A percentile compares a stretch with the other conserved stretches of the same genome.
Evolutionary conservation across 2,797 vertebrate species (phyloP).

Genomic region (Scleropages formosus): DNA sequence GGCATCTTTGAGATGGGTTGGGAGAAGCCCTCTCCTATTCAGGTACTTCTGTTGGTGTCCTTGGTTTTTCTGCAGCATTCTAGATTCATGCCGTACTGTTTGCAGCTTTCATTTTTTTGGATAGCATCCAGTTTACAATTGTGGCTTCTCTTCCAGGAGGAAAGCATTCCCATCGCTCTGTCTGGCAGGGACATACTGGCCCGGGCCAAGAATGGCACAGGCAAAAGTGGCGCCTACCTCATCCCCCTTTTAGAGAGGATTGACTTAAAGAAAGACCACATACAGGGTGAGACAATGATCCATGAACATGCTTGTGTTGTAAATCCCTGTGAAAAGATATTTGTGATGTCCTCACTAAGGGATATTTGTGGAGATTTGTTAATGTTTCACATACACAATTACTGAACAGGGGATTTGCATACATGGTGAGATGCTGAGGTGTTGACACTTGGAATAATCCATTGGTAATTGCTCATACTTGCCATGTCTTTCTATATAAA

Average conservation of each 20-base stretch:
- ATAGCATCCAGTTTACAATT: not conserved
- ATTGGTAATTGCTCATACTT: slow-evolving; percentile 6
- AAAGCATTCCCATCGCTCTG: slow-evolving; percentile 74
- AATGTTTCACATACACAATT: not conserved
- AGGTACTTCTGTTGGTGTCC: slow-evolving; percentile 51
- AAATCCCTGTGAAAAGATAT: not conserved
- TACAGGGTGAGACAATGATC: slow-evolving; percentile 62
- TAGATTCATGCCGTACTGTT: not conserved
- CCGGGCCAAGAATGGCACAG: slow-evolving; percentile 74
- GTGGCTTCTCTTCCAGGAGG: slow-evolving; percentile 57
- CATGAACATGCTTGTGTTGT: not conserved
- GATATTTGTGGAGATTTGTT: not conserved
- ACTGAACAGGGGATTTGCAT: slow-evolving; percentile 9
- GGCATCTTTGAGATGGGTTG: slow-evolving; percentile 78
- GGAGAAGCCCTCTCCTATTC: slow-evolving; percentile 75
- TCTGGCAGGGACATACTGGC: slow-evolving; percentile 74
- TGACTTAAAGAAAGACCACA: slow-evolving; percentile 69
- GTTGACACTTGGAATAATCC: slow-evolving; percentile 29
- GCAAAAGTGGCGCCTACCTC: slow-evolving; percentile 77
- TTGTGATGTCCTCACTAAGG: not conserved
- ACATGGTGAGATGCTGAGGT: not conserved
- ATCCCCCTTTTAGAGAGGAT: slow-evolving; percentile 74
- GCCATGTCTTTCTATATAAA: slow-evolving; percentile 1
- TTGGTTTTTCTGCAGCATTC: not conserved
- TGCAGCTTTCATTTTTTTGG: not conserved